Evolutionary conservation across 2,888 invertebrate species (phyloP).

Genomic region (Eristalinus aeneus): DNA sequence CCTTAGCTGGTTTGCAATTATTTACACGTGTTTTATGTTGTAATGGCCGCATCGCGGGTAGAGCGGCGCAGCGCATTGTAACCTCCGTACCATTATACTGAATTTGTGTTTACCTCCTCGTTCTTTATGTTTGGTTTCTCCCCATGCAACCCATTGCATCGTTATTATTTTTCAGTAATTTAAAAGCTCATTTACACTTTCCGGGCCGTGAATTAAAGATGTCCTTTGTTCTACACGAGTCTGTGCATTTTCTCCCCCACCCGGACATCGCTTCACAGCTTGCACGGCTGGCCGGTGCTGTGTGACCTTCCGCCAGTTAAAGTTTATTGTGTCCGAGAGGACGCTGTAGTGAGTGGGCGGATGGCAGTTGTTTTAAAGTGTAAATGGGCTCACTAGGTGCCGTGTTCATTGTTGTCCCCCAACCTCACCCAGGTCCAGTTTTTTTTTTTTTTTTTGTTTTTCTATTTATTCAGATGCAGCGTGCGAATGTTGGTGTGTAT

Average conservation of each 20-base stretch:
- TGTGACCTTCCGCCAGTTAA: slow-evolving; percentile 47
- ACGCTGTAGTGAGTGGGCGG: slow-evolving; percentile 35
- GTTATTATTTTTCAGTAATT: slow-evolving; percentile 67
- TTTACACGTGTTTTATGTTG: slow-evolving; percentile 2
- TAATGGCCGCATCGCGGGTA: slow-evolving; percentile 14
- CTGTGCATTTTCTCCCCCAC: slow-evolving; percentile 4
- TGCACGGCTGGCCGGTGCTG: neutral
- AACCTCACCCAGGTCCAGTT: neutral
- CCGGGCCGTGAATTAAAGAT: slow-evolving; percentile 55
- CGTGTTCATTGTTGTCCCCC: neutral
- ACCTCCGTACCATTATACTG: slow-evolving; percentile 61
- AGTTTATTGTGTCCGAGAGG: slow-evolving; percentile 38
- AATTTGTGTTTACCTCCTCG: slow-evolving; percentile 77
- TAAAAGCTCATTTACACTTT: slow-evolving; percentile 72
- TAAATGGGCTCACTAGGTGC: slow-evolving; percentile 55
- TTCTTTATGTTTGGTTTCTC: slow-evolving; percentile 56
- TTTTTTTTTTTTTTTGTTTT: neutral
- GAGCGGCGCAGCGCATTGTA: slow-evolving; percentile 20
- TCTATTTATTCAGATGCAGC: neutral
- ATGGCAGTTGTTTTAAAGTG: slow-evolving; percentile 52
- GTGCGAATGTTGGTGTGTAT: slow-evolving; percentile 50
- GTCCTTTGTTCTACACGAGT: slow-evolving; percentile 43
- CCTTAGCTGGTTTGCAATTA: slow-evolving; percentile 45
- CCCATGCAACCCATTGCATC: neutral
- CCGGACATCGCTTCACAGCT: neutral